Base-by-base conservation (phyloP, 1,140 invertebrate species). In the Caenorhabditis inopinata region DNA sequence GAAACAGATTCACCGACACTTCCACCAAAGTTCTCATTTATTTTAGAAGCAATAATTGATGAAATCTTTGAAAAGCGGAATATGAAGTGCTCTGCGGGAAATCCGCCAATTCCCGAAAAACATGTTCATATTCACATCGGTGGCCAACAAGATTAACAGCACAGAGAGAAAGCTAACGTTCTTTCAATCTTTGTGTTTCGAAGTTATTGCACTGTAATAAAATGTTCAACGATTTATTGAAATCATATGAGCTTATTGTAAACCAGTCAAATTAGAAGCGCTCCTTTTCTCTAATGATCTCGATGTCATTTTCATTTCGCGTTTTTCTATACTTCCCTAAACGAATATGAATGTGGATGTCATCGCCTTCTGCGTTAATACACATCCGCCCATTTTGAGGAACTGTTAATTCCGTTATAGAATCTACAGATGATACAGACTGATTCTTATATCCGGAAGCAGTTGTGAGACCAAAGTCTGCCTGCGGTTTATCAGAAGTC, bases 271-370 rank as follows among this genome's bases (percentile, higher is more conserved):
- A n/a, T n/a, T n/a, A n/a, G n/a, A n/a, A n/a, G n/a, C n/a, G n/a
- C n/a, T n/a, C n/a, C n/a, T n/a, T n/a, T n/a, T n/a, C n/a, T n/a
- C 58, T 16, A 9, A 68, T 21, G 7, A 68, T 27, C n/a, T 68
- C 32, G 21, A 68, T 68, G 32, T 68, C 58, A 2, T 38, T 42
- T 18, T 68, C 58, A 16, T 68, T 68, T 42, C 58, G n/a, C 18
- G 58, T 42, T 18, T 68, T 42, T 6, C 6, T 18, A 25, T 16
- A 68, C n/a, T 68, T 68, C 38, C 58, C 58, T 2, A 68, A 32
- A 14, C 27, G 35, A 25, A 68, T 68, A 38, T 68, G 58, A 21
- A 68, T 68, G 21, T 68, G 58, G 38, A 68, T 68, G n/a, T 68
- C 58, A 21, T 68, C 32, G 7, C 38, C 58, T 21, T 68, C 58